phyloP scores from a whole-genome alignment of 2,113 vertebrate genomes.

The Camelus bactrianus region DNA sequence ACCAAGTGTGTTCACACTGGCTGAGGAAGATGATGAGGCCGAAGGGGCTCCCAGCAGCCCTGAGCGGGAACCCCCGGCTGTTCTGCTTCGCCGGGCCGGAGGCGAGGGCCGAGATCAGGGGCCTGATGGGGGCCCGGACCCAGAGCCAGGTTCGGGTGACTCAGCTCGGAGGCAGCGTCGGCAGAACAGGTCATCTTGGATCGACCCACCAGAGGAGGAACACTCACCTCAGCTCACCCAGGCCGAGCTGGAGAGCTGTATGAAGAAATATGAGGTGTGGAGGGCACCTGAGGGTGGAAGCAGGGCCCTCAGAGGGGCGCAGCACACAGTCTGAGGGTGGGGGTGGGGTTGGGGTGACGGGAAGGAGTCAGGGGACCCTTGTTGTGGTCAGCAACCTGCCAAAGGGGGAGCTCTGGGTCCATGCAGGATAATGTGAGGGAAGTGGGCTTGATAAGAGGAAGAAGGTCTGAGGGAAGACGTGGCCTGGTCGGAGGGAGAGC shows the following conservation, averaged over 20 bases:
- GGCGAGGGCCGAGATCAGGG: constrained; percentile 51
- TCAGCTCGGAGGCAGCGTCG: constrained; percentile 83
- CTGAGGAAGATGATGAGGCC: constrained; percentile 93
- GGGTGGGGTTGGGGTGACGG: not conserved
- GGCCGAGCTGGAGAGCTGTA: constrained; percentile 98
- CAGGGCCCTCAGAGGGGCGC: no score
- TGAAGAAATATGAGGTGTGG: constrained; percentile 96
- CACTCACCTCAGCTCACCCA: constrained; percentile 92
- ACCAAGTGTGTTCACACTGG: constrained; percentile 92
- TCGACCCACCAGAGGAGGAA: constrained; percentile 94
- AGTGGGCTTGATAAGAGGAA: not conserved
- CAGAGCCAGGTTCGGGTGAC: constrained; percentile 67
- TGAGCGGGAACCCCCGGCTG: not conserved
- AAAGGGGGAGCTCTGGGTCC: not conserved
- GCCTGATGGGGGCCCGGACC: not conserved
- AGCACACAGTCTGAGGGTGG: not conserved
- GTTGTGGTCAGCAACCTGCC: not conserved
- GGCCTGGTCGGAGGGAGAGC: accelerated
- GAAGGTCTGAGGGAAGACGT: not conserved
- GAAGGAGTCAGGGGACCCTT: not conserved
- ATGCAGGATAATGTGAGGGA: accelerated
- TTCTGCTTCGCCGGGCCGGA: constrained; percentile 55
- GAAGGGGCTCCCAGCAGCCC: constrained; percentile 84
- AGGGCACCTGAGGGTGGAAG: accelerated
- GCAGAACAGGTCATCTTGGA: constrained; percentile 93